Evolutionary conservation across 2,888 invertebrate genomes (phyloP).

Genomic region (Xestia c-nigrum): DNA sequence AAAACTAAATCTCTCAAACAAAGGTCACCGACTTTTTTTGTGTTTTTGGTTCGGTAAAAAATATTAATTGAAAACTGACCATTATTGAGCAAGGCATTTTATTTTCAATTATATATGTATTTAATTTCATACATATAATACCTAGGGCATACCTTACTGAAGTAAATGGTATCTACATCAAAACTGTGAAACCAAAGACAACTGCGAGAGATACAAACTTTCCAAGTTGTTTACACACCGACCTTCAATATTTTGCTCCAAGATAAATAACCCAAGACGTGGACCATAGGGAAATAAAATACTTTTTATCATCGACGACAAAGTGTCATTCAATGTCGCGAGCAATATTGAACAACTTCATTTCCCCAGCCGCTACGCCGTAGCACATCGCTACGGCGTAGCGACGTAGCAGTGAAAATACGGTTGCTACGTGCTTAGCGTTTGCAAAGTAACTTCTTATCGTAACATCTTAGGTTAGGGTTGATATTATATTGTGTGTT

Average conservation of each 20-base stretch:
- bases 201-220: not conserved
- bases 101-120: too few relatives aligned
- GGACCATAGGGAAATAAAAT: slow-evolving; percentile 29
- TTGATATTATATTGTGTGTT: slow-evolving; percentile 20
- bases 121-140: too few relatives aligned
- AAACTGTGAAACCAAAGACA: not conserved
- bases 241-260: not conserved
- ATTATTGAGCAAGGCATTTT: not conserved
- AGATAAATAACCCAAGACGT: not conserved
- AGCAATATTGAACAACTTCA: slow-evolving; percentile 29
- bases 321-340: slow-evolving; percentile 40
- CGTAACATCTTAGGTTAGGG: slow-evolving; percentile 18
- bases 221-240: not conserved
- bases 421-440: slow-evolving; percentile 46
- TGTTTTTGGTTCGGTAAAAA: too few relatives aligned
- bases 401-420: slow-evolving; percentile 48
- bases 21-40: too few relatives aligned
- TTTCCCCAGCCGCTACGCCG: slow-evolving; percentile 55
- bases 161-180: not conserved
- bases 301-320: slow-evolving; percentile 3
- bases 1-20: too few relatives aligned
- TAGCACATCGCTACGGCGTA: slow-evolving; percentile 46
- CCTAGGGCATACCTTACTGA: not conserved
- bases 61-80: too few relatives aligned
- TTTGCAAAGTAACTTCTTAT: slow-evolving; percentile 11